Conservation (phyloP, 2,888 invertebrate species). For the Dryobotodes eremita region DNA sequence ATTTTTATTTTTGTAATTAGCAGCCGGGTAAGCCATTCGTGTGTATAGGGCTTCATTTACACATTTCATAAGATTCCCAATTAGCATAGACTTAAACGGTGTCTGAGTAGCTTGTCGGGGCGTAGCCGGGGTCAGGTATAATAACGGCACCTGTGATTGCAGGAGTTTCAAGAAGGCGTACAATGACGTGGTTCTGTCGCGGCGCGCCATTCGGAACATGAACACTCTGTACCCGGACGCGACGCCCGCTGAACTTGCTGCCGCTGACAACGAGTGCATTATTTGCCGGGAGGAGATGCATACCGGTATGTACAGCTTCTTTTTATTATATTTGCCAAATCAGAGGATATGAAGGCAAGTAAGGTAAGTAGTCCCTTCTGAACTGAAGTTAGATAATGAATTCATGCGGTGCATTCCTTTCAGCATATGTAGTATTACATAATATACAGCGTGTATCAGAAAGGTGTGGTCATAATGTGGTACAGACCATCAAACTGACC, state of each 20-base stretch:
- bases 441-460: not conserved
- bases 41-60: slow-evolving; percentile 30
- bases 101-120: not conserved
- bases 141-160: slow-evolving; percentile 36
- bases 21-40: not conserved
- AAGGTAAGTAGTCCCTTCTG: not conserved
- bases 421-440: not conserved
- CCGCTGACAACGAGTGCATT: slow-evolving; percentile 99
- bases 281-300: slow-evolving; percentile 98
- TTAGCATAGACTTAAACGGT: slow-evolving; percentile 16
- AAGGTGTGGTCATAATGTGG: not conserved
- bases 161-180: slow-evolving; percentile 99
- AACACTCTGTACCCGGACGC: slow-evolving; percentile 99
- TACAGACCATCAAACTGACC: not conserved
- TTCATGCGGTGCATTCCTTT: not conserved
- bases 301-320: slow-evolving; percentile 81
- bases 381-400: too few relatives aligned
- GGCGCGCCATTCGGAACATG: slow-evolving; percentile 99
- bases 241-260: slow-evolving; percentile 96
- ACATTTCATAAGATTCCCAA: slow-evolving; percentile 16
- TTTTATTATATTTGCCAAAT: not conserved
- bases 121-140: slow-evolving; percentile 15
- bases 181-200: slow-evolving; percentile 98
- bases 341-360: not conserved
- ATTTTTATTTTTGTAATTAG: not conserved